Percentiles rank a stretch among this genome's conserved stretches.
phyloP scores from a whole-genome alignment of 2,113 vertebrate genomes.

The Prionailurus bengalensis region DNA sequence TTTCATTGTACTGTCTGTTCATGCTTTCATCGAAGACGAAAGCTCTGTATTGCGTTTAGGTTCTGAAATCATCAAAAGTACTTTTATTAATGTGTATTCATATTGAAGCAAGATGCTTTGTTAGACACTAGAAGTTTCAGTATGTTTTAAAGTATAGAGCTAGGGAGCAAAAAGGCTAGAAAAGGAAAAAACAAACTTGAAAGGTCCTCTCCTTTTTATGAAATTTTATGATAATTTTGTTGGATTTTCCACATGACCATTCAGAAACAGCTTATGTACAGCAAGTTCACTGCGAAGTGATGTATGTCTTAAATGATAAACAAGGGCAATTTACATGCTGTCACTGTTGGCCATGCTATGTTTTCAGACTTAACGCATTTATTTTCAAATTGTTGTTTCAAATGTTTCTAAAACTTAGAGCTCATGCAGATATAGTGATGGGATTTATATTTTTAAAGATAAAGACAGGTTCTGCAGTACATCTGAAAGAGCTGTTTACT shows the following conservation, averaged over 20 bases:
- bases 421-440: not conserved
- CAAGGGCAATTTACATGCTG: not conserved
- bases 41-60: not conserved
- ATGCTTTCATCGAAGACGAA: not conserved
- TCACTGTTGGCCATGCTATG: not conserved
- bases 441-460: not conserved
- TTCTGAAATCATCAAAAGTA: slow-evolving; percentile 2
- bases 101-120: slow-evolving; percentile 8
- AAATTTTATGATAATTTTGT: not conserved
- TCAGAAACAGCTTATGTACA: not conserved
- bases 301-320: not conserved
- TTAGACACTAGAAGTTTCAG: not conserved
- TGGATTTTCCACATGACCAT: not conserved
- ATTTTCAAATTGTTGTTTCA: slow-evolving; percentile 44
- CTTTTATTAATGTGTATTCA: not conserved
- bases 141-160: not conserved
- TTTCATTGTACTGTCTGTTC: not conserved
- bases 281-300: not conserved
- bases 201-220: not conserved
- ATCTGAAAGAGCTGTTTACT: not conserved
- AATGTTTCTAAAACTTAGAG: not conserved
- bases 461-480: not conserved
- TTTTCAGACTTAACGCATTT: not conserved
- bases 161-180: not conserved
- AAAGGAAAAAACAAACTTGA: not conserved